Evolutionary conservation across 2,797 vertebrate species (phyloP).

Genomic region (Ptychobarbus kaznakovi): DNA sequence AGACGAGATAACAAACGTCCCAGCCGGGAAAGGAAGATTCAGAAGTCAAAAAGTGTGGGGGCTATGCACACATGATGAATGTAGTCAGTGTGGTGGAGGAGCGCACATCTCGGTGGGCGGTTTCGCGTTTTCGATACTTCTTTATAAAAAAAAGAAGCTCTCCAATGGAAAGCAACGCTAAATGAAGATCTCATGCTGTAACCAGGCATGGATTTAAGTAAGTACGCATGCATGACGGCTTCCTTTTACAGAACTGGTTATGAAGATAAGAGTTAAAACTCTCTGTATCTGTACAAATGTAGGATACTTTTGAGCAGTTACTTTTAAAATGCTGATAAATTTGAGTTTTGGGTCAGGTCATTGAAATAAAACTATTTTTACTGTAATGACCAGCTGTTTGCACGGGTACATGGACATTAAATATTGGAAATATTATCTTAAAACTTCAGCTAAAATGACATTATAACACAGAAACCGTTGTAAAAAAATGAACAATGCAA

Average conservation of each 20-base stretch:
- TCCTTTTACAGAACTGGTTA: neutral
- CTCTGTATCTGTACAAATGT: neutral
- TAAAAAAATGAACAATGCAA: neutral
- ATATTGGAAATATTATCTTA: neutral
- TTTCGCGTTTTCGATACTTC: constrained; percentile 10
- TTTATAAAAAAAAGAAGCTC: constrained; percentile 49
- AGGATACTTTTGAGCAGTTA: no score
- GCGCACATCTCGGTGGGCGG: constrained; percentile 52
- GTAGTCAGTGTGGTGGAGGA: constrained; percentile 50
- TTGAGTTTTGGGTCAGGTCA: neutral
- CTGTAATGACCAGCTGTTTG: neutral
- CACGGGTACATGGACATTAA: neutral
- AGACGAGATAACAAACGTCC: constrained; percentile 71
- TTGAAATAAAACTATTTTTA: neutral
- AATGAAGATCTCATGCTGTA: constrained; percentile 58
- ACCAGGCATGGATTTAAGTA: constrained; percentile 75
- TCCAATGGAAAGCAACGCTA: constrained; percentile 72
- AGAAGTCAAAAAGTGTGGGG: constrained; percentile 66
- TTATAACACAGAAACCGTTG: neutral
- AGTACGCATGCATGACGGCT: constrained; percentile 58
- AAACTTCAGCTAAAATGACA: neutral
- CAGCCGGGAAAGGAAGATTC: constrained; percentile 64
- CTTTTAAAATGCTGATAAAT: neutral
- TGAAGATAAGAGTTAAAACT: neutral
- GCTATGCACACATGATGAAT: constrained; percentile 66